A percentile compares a stretch with the other conserved stretches of the same genome.
phyloP scores from a whole-genome alignment of 2,888 invertebrate genomes.

The Vanessa cardui region DNA sequence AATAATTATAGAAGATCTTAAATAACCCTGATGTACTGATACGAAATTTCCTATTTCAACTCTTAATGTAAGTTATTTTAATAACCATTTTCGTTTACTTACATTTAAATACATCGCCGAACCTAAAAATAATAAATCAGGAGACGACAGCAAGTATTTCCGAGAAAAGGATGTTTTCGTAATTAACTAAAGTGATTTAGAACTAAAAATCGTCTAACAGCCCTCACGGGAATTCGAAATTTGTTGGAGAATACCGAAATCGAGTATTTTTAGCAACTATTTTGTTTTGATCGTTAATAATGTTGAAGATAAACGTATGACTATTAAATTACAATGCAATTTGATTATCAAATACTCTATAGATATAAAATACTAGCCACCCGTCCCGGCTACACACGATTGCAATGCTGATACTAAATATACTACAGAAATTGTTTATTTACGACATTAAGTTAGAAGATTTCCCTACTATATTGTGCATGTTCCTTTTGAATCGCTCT shows the following conservation, averaged over 20 bases:
- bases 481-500: too few relatives aligned
- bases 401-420: too few relatives aligned
- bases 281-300: neutral
- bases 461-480: too few relatives aligned
- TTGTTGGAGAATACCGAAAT: conserved; percentile 22
- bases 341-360: too few relatives aligned
- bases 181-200: conserved; percentile 54
- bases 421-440: too few relatives aligned
- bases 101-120: conserved; percentile 26
- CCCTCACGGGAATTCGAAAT: conserved; percentile 37
- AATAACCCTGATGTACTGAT: too few relatives aligned
- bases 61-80: conserved; percentile 11
- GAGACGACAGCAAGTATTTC: conserved; percentile 42
- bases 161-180: conserved; percentile 47
- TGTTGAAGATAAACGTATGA: neutral
- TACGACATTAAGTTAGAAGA: too few relatives aligned
- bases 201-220: conserved; percentile 43
- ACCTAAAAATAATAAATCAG: conserved; percentile 44
- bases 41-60: too few relatives aligned
- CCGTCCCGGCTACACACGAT: too few relatives aligned
- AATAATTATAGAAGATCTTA: too few relatives aligned
- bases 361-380: too few relatives aligned
- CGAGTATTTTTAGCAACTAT: conserved; percentile 13
- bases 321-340: too few relatives aligned
- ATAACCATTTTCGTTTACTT: conserved; percentile 9